phyloP scores from a whole-genome alignment of 2,888 invertebrate genomes.

The Drosophila gaucha region DNA sequence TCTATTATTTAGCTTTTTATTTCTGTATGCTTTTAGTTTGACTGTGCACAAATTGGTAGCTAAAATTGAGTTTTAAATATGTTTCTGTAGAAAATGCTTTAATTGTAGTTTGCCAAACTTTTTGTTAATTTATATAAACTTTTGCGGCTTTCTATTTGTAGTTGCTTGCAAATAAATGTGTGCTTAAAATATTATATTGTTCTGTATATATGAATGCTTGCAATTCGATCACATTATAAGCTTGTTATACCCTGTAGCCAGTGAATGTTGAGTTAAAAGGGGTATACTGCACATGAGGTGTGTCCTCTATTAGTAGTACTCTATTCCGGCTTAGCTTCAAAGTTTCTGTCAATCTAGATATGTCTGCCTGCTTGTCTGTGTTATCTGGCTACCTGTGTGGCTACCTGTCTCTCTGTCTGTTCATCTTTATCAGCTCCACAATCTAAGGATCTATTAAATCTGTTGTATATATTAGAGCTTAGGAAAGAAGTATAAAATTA shows the following conservation, averaged over 20 bases:
- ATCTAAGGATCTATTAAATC: too few relatives aligned
- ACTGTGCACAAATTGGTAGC: background rate
- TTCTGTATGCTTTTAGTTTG: background rate
- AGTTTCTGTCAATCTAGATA: too few relatives aligned
- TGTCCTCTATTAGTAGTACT: too few relatives aligned
- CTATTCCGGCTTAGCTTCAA: too few relatives aligned
- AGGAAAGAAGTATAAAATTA: background rate
- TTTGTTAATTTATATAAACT: background rate
- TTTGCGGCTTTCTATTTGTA: background rate
- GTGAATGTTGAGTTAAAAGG: background rate
- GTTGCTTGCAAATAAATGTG: background rate
- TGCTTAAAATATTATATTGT: background rate
- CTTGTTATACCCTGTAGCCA: background rate
- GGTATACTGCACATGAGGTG: too few relatives aligned
- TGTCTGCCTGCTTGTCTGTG: background rate
- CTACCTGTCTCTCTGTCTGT: too few relatives aligned
- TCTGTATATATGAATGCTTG: background rate
- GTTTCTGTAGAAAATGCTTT: background rate
- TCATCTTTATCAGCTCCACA: too few relatives aligned
- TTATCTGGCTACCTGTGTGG: too few relatives aligned
- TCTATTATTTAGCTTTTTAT: background rate
- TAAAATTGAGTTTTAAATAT: background rate
- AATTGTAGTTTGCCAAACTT: background rate
- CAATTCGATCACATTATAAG: background rate
- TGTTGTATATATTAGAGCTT: too few relatives aligned